Evolutionary conservation across 2,888 invertebrate genomes (phyloP).

Genomic region (Nysson spinosus): DNA sequence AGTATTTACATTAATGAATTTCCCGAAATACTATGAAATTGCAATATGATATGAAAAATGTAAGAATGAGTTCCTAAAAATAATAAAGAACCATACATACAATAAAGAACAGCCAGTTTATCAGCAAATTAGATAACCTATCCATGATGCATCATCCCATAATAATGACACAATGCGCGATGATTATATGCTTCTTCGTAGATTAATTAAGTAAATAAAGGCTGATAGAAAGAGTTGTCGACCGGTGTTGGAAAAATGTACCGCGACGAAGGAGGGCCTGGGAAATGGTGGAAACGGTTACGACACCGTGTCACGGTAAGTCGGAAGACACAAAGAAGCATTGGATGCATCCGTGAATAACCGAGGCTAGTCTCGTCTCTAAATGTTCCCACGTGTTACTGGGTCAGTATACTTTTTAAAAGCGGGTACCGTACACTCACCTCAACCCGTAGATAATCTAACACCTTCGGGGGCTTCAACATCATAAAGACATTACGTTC

Average conservation of each 20-base stretch:
- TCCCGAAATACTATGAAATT: too few species aligned
- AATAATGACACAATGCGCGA: constrained; percentile 29
- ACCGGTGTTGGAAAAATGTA: constrained; percentile 29
- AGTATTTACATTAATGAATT: too few species aligned
- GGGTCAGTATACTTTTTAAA: constrained; percentile 65
- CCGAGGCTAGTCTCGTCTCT: constrained; percentile 41
- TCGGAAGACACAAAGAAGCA: constrained; percentile 48
- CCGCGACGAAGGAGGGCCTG: constrained; percentile 28
- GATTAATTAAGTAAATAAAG: constrained; percentile 46
- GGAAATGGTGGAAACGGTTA: constrained; percentile 54
- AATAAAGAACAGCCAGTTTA: too few species aligned
- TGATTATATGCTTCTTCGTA: constrained; percentile 25
- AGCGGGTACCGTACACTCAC: constrained; percentile 60
- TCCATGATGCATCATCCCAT: neutral
- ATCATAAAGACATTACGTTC: constrained; percentile 13
- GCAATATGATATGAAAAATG: too few species aligned
- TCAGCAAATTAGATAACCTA: too few species aligned
- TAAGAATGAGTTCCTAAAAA: too few species aligned
- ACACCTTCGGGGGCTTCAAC: constrained; percentile 36
- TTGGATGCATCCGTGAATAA: constrained; percentile 57
- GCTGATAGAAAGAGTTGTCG: constrained; percentile 23
- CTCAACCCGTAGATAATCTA: constrained; percentile 54
- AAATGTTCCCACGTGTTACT: constrained; percentile 64
- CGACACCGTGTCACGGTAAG: constrained; percentile 44
- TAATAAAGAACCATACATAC: too few species aligned